Percentiles rank a stretch among this genome's conserved stretches.
Evolutionary conservation across 1,140 invertebrate species (phyloP).

Genomic region (Harpegnathos saltator): DNA sequence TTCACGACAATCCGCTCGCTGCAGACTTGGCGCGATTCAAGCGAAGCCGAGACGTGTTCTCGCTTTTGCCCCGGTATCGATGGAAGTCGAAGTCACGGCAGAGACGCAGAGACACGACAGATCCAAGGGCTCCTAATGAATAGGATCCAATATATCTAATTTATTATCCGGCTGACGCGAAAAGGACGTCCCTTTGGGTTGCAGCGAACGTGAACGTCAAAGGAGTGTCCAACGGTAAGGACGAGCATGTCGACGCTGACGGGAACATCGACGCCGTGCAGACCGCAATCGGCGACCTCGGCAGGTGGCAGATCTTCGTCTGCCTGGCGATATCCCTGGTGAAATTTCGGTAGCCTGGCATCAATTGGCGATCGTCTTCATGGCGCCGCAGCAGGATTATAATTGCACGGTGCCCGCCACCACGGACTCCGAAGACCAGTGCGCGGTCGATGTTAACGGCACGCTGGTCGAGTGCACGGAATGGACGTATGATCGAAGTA

Average conservation of each 20-base stretch:
- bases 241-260: conserved; percentile 76
- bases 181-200: conserved; percentile 39
- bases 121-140: no score
- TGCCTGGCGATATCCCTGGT: conserved; percentile 88
- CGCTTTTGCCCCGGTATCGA: no score
- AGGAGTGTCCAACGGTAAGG: conserved; percentile 74
- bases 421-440: conserved; percentile 82
- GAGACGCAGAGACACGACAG: no score
- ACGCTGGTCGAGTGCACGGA: conserved; percentile 84
- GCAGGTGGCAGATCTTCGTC: conserved; percentile 90
- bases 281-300: conserved; percentile 89
- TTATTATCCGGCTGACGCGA: no score
- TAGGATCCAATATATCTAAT: no score
- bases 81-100: no score
- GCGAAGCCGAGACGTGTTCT: no score
- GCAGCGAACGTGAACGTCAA: conserved; percentile 78
- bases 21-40: no score
- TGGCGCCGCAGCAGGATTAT: conserved; percentile 87
- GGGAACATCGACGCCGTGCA: conserved; percentile 89
- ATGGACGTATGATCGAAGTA: conserved; percentile 88
- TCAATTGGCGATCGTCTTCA: conserved; percentile 89
- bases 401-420: conserved; percentile 81
- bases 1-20: no score
- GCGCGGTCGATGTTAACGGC: conserved; percentile 74
- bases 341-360: conserved; percentile 91